These are phyloP conservation scores for Vulpes ferrilata DNA, from an alignment of 2,113 vertebrate genomes.

Conservation along the genomic window DNA sequence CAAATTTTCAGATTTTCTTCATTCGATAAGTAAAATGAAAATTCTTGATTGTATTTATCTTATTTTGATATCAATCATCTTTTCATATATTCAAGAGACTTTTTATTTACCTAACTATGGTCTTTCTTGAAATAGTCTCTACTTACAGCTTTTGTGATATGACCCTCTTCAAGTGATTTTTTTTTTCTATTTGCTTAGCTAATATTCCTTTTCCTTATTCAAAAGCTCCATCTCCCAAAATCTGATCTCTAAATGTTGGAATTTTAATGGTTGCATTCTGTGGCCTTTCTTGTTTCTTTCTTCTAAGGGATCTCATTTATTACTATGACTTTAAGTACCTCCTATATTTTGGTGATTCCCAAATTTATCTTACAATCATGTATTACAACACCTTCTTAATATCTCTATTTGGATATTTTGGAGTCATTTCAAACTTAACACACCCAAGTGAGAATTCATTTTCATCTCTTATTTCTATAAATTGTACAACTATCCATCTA, in stretches of 20 bases:
- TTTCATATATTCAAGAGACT: not conserved
- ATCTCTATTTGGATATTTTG: not conserved
- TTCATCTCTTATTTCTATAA: conserved; percentile 46
- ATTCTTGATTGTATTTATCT: not conserved
- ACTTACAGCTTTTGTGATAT: not conserved
- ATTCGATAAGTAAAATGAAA: not conserved
- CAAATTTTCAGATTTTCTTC: not conserved
- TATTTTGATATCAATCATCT: not conserved
- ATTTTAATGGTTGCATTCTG: not conserved
- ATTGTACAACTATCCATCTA: not conserved
- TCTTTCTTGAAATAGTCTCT: not conserved
- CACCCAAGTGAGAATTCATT: not conserved
- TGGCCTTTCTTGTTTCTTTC: not conserved
- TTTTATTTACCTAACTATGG: not conserved
- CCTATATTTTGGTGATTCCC: conserved; percentile 6
- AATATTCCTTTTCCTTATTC: not conserved
- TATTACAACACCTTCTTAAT: not conserved
- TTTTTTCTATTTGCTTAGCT: not conserved
- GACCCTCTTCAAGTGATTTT: not conserved
- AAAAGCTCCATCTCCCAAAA: not conserved
- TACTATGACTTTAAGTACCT: not conserved
- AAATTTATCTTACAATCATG: not conserved
- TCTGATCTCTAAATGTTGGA: not conserved
- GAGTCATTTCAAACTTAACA: conserved; percentile 32
- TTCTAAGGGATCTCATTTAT: not conserved